Evolutionary conservation across 2,888 invertebrate genomes (phyloP), one percentile per base, ranked within the genome.

Genomic region (Herminia tarsipennalis): DNA sequence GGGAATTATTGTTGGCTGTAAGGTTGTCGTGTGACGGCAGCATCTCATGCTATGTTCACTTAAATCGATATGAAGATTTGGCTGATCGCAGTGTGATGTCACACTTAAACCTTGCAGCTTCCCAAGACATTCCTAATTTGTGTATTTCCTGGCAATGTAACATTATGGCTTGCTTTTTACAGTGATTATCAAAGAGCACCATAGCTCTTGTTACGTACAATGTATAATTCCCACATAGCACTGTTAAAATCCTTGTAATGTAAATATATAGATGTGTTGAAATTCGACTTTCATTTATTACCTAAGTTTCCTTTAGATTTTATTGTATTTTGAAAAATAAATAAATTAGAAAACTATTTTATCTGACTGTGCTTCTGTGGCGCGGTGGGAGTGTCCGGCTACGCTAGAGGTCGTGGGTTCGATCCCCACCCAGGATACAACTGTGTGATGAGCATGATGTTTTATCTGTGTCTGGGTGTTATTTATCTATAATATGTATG

Each of bases 191-290:
- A 46, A 57, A 53, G 84, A 78, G 83, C 83, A 80, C 76, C 67
- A 73, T 83, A 83, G 81, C 83, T 86, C 82, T 68, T 67, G 43
- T 58, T 74, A 76, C 73, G 56, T 80, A 79, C 69, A 72, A 75
- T 83, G 73, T 87, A 76, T 82, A 78, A 78, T 81, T 79, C 79
- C 82, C 78, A 79, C 83, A 87, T 80, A 76, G 87, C 90, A 90
- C 90, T 90, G 90, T 91, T 90, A 83, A 86, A 73, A 86, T 83
- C 53, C 58, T 86, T 89, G 80, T 81, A 87, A 82, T 90, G 88
- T 90, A 90, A 90, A 90, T 89, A 90, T 89, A 91, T 89, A 90
- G 89, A 89, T 90, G 90, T 90, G 91, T 91, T 91, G 73, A 86
- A 80, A 85, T 68, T 62, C 40, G 66, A 78, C 53, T 88, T 88